Conservation (phyloP, 2,113 vertebrate species). For the Notiomystis cincta region DNA sequence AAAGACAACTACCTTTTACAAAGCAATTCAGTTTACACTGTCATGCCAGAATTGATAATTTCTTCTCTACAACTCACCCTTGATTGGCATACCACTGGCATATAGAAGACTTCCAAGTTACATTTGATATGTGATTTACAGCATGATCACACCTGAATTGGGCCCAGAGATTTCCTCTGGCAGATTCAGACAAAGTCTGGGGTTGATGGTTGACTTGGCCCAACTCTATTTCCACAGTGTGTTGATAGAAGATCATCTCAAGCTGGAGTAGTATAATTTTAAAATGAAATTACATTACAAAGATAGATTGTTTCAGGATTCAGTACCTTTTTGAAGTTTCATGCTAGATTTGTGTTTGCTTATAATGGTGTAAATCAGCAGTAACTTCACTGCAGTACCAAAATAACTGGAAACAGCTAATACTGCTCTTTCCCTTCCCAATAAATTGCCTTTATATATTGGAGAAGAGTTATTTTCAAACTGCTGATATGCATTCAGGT, state of each 20-base stretch:
- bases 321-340: conserved; percentile 3
- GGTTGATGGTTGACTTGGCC: not conserved
- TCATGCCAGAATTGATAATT: not conserved
- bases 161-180: not conserved
- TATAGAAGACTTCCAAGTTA: not conserved
- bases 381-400: not conserved
- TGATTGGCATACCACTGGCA: not conserved
- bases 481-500: conserved; percentile 33
- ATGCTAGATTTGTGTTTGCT: not conserved
- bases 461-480: conserved; percentile 44
- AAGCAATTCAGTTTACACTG: not conserved
- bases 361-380: not conserved
- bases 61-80: not conserved
- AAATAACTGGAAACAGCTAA: not conserved
- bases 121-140: not conserved
- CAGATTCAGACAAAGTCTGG: not conserved
- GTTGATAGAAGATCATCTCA: not conserved
- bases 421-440: not conserved
- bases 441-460: conserved; percentile 36
- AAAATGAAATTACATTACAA: conserved; percentile 23
- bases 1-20: not conserved
- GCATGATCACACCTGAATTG: not conserved
- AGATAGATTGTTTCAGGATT: conserved; percentile 19
- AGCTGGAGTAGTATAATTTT: not conserved
- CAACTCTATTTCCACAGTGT: not conserved